Evolutionary conservation across 2,797 vertebrate genomes (phyloP).

Genomic region (Champsocephalus esox): DNA sequence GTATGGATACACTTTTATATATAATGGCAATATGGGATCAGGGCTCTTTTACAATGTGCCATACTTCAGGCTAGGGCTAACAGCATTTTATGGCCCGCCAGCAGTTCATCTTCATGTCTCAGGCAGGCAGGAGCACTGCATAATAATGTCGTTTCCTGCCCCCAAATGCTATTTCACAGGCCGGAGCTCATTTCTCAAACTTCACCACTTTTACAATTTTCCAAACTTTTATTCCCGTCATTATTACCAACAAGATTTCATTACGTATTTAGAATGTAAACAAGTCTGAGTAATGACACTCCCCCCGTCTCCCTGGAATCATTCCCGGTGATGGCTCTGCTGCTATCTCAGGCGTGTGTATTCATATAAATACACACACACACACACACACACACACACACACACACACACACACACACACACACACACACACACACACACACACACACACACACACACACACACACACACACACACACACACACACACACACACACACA

Average conservation of each 20-base stretch:
- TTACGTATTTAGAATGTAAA: constrained; percentile 99
- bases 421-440: neutral
- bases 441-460: constrained; percentile 55
- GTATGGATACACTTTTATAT: constrained; percentile 90
- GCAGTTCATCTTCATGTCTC: constrained; percentile 99
- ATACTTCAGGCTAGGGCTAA: constrained; percentile 99
- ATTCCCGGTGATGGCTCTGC: constrained; percentile 76
- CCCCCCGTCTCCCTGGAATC: constrained; percentile 73
- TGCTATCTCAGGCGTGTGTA: constrained; percentile 57
- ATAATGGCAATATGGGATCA: constrained; percentile 97
- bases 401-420: no score
- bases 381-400: constrained; percentile 9
- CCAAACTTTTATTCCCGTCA: constrained; percentile 99
- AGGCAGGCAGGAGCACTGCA: constrained; percentile 97
- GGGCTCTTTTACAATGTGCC: constrained; percentile 98
- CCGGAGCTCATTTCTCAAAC: constrained; percentile 99
- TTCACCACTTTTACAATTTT: constrained; percentile 99
- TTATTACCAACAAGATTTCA: constrained; percentile 99
- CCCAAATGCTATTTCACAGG: constrained; percentile 99
- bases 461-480: no score
- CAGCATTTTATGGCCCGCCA: constrained; percentile 98
- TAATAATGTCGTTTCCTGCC: constrained; percentile 99
- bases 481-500: neutral
- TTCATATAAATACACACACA: constrained; percentile 33
- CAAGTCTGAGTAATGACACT: constrained; percentile 98